Evolutionary conservation across 1,140 invertebrate genomes (phyloP), one percentile per base, ranked within the genome.

Genomic region (Samia ricini): DNA sequence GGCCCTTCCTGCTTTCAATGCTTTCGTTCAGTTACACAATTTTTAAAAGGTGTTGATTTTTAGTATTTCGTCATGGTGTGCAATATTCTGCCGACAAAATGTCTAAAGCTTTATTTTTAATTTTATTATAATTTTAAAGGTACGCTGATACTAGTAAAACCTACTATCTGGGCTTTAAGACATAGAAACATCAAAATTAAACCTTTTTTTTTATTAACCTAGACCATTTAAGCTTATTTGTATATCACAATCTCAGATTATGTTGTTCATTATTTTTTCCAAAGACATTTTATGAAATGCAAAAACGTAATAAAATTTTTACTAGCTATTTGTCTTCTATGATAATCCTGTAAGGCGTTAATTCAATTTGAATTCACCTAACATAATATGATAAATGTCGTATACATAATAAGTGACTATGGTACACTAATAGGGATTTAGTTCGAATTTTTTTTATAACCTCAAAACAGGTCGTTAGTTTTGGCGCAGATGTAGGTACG

Each of bases 1-100:
- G 78, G 81, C 84, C 85, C 87, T 89, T 89, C 85, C 85, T 88
- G 84, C 79, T 81, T 80, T 81, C 79, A 79, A 77, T 85, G 74
- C 75, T 69, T 85, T 81, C 72, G 76, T 73, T 77, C 75, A 73
- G 81, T 88, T 88, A 85, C 77, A 85, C 77, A 86, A 87, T 83
- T 84, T 81, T 72, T 79, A 67, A 68, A 63, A 60, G 33, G 42
- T 42, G 33, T 42, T 42, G 33, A 42, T 42, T 42, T 42, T 42
- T 42, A 42, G 33, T 42, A 10, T 12, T 42, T 42, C 33, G 33
- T 42, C 33, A 42, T 15, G 7, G 33, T 42, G 8, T 15, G 33
- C 33, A 42, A 42, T 42, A 42, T 42, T 42, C 33, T 15, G 4
- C 1, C 8, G 33, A 42, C n/a, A 42, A 42, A 42, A 42, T 42